Conservation (phyloP, 2,113 vertebrate genomes). For the Xiphorhynchus elegans region DNA sequence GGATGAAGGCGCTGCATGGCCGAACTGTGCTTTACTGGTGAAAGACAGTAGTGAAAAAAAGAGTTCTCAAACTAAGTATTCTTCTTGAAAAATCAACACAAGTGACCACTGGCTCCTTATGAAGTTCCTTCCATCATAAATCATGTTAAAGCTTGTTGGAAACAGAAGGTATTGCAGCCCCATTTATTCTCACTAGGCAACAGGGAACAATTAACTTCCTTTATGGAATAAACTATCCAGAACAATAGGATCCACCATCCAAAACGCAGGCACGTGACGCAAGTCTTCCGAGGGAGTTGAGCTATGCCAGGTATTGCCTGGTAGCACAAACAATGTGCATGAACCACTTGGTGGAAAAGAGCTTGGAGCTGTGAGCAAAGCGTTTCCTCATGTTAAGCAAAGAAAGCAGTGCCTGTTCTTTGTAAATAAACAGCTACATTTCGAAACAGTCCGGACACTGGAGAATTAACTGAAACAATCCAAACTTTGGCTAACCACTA, state of each 20-base stretch:
- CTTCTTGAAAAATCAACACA: neutral
- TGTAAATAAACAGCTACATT: conserved; percentile 8
- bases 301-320: rapidly evolving
- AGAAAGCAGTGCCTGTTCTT: neutral
- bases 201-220: neutral
- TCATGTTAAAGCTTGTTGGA: neutral
- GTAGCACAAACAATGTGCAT: neutral
- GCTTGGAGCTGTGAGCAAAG: neutral
- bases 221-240: neutral
- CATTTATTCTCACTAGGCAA: neutral
- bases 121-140: neutral
- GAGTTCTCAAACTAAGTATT: neutral
- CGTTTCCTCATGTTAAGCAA: conserved; percentile 31
- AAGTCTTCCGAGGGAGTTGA: neutral
- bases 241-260: conserved; percentile 23
- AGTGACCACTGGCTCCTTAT: neutral
- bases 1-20: neutral
- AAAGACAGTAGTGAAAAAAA: neutral
- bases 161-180: neutral
- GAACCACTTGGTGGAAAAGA: neutral
- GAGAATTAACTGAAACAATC: conserved; percentile 6
- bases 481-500: neutral
- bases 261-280: neutral
- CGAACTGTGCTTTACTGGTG: neutral
- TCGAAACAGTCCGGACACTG: conserved; percentile 6